These are phyloP conservation scores for Probosciger aterrimus DNA, from an alignment of 2,113 vertebrate species.

Conservation along the genomic window DNA sequence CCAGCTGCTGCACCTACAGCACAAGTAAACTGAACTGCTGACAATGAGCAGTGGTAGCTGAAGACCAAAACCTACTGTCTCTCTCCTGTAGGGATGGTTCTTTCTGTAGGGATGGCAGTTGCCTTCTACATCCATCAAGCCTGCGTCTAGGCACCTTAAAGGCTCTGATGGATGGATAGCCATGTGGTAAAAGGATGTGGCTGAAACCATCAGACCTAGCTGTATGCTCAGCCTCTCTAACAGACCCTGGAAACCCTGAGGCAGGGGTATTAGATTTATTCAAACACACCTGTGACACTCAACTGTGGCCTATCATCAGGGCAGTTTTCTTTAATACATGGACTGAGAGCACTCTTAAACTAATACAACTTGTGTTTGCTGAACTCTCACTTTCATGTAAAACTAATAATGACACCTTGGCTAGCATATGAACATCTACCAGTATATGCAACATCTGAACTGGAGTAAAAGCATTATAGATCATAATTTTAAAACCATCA, in stretches of 20 bases:
- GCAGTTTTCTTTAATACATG: neutral
- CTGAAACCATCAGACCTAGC: neutral
- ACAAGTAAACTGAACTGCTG: neutral
- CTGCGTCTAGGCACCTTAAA: neutral
- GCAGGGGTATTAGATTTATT: neutral
- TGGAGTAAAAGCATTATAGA: neutral
- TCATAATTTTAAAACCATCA: neutral
- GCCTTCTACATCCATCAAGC: neutral
- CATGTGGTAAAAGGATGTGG: neutral
- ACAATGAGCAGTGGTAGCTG: neutral
- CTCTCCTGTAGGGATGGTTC: neutral
- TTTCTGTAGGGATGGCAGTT: neutral
- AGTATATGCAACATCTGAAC: neutral
- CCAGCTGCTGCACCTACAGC: neutral
- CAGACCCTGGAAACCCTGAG: neutral
- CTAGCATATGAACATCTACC: neutral
- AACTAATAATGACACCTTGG: neutral
- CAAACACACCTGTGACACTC: neutral
- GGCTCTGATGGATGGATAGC: neutral
- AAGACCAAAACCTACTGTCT: neutral
- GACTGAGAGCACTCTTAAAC: neutral
- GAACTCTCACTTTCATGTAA: neutral
- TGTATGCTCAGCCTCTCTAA: neutral
- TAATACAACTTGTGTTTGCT: neutral
- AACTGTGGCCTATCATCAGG: neutral